These are phyloP conservation scores for Dendrolimus pini DNA, from an alignment of 2,888 invertebrate species.

Conservation along the genomic window DNA sequence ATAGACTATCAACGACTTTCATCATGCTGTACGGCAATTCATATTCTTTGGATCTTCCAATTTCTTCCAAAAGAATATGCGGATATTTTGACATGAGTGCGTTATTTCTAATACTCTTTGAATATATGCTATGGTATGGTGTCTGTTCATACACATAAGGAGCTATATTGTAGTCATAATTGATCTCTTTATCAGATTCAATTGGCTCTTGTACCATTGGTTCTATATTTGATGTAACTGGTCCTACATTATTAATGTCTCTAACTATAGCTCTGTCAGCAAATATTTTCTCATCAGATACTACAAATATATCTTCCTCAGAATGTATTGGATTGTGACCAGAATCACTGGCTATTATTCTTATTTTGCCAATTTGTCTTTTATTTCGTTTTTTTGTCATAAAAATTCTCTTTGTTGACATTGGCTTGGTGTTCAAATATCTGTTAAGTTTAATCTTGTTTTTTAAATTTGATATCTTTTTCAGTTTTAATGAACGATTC, in stretches of 20 bases:
- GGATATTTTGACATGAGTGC: conserved; percentile 56
- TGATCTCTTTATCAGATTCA: conserved; percentile 17
- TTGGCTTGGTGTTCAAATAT: conserved; percentile 42
- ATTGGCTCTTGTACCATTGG: conserved; percentile 21
- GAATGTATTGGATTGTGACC: conserved; percentile 24
- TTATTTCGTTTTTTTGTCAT: conserved; percentile 48
- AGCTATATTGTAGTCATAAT: conserved; percentile 18
- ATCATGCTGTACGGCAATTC: conserved; percentile 5
- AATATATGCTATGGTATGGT: conserved; percentile 7
- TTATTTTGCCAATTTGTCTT: conserved; percentile 48
- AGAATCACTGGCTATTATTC: conserved; percentile 43
- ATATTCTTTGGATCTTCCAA: conserved; percentile 33
- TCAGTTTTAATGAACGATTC: conserved; percentile 35
- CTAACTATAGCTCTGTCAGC: conserved; percentile 40
- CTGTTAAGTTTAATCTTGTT: conserved; percentile 38
- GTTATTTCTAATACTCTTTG: conserved; percentile 34
- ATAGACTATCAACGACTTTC: conserved; percentile 9
- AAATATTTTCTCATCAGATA: conserved; percentile 46
- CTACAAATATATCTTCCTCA: conserved; percentile 42
- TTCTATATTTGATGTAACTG: conserved; percentile 11
- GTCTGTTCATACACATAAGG: conserved; percentile 25
- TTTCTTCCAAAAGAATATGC: conserved; percentile 51
- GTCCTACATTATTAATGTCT: conserved; percentile 14
- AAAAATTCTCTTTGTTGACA: conserved; percentile 32
- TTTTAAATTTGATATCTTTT: conserved; percentile 38